These are phyloP conservation scores for Caenorhabditis doughertyi DNA, from an alignment of 2,888 invertebrate genomes.

Conservation along the genomic window DNA sequence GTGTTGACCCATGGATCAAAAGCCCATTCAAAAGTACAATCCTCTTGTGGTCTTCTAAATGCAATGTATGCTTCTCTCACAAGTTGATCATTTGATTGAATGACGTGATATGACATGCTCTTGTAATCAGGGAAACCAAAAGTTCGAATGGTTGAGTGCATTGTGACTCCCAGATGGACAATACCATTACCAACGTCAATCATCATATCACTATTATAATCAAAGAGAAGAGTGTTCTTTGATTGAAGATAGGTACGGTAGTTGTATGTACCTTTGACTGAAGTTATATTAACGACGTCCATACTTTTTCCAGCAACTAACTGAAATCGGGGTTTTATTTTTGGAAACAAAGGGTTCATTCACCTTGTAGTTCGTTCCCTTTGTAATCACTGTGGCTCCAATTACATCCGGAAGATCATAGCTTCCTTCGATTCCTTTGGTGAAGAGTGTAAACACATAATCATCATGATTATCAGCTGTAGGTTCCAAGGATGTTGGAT, in stretches of 20 bases:
- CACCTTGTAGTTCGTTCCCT: not conserved
- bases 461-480: too few relatives aligned
- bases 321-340: too few relatives aligned
- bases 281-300: slow-evolving; percentile 1
- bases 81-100: not conserved
- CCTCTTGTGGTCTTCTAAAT: slow-evolving; percentile 33
- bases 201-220: slow-evolving; percentile 52
- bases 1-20: slow-evolving; percentile 50
- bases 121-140: slow-evolving; percentile 39
- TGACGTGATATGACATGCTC: slow-evolving; percentile 29
- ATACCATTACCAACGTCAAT: slow-evolving; percentile 64
- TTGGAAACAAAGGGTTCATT: slow-evolving; percentile 1
- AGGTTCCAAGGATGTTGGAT: too few relatives aligned
- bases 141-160: slow-evolving; percentile 49
- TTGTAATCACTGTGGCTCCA: too few relatives aligned
- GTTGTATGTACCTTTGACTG: slow-evolving; percentile 18
- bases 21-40: slow-evolving; percentile 47
- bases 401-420: too few relatives aligned
- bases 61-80: slow-evolving; percentile 29
- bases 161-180: slow-evolving; percentile 32
- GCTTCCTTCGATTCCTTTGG: too few relatives aligned
- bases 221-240: slow-evolving; percentile 32
- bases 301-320: not conserved
- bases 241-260: slow-evolving; percentile 50
- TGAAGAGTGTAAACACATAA: too few relatives aligned